These are phyloP conservation scores for Paracentrotus lividus DNA, from an alignment of 53 echinoderm and acorn worm species.

Conservation along the genomic window DNA sequence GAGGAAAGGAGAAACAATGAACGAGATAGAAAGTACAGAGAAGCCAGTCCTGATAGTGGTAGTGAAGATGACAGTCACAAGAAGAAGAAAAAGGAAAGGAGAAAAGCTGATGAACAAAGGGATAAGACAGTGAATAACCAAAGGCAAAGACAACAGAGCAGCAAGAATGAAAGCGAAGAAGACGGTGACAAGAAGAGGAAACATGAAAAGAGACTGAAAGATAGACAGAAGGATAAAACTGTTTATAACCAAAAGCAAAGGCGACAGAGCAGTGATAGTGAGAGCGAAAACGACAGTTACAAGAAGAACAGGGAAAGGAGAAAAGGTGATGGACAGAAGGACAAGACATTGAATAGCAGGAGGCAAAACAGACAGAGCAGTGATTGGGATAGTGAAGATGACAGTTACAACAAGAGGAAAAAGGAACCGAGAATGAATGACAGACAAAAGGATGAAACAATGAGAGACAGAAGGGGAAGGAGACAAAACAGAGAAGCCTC, in stretches of 20 bases:
- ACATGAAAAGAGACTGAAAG: too few species aligned
- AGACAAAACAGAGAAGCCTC: background rate
- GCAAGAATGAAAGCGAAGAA: too few species aligned
- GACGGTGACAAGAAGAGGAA: too few species aligned
- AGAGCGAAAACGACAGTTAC: background rate
- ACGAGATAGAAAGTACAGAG: background rate
- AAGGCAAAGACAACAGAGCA: background rate
- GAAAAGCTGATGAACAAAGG: background rate
- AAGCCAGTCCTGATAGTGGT: background rate
- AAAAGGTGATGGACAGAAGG: background rate
- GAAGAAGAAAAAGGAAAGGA: slow-evolving; percentile 1
- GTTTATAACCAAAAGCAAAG: too few species aligned
- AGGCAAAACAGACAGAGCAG: background rate
- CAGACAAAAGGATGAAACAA: background rate
- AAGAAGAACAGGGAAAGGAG: background rate
- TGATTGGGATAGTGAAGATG: slow-evolving; percentile 6
- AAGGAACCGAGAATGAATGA: background rate
- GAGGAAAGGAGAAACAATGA: background rate
- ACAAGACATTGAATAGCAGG: background rate
- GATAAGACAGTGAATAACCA: background rate
- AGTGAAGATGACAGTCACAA: background rate
- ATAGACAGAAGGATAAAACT: too few species aligned
- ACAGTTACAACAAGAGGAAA: background rate
- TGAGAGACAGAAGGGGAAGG: background rate
- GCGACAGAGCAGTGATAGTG: background rate